Conservation (phyloP, 2,113 vertebrate genomes). For the Telmatochromis brichardi region DNA sequence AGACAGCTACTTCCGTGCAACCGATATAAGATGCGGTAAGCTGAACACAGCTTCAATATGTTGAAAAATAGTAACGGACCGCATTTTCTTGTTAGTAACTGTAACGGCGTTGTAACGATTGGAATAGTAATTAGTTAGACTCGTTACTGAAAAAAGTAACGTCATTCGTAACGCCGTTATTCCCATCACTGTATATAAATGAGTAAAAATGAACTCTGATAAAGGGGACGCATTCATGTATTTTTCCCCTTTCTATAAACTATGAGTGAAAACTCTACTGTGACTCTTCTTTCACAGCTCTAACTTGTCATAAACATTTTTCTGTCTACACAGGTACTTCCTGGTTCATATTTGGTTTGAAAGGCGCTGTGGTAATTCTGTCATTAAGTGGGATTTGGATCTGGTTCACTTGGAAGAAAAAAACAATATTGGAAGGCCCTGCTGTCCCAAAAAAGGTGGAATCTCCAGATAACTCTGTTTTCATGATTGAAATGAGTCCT, state of each 20-base stretch:
- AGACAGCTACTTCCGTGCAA: fast-evolving
- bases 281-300: fast-evolving
- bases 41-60: too few relatives aligned
- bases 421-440: background rate
- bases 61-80: too few relatives aligned
- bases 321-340: fast-evolving
- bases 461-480: background rate
- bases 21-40: fast-evolving
- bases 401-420: background rate
- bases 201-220: background rate
- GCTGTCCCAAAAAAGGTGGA: fast-evolving
- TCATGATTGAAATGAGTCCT: background rate
- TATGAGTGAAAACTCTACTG: background rate
- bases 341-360: background rate
- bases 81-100: too few relatives aligned
- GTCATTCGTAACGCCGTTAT: too few relatives aligned
- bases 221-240: fast-evolving
- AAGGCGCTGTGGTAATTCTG: fast-evolving
- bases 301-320: background rate
- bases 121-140: fast-evolving
- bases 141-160: too few relatives aligned
- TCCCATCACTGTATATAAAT: background rate
- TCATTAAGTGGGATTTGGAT: background rate
- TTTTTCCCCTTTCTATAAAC: background rate
- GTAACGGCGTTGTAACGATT: fast-evolving